A percentile compares a stretch with the other conserved stretches of the same genome.
These are phyloP conservation scores for Caenorhabditis sp. DNA, from an alignment of 2,888 invertebrate genomes.

Conservation along the genomic window DNA sequence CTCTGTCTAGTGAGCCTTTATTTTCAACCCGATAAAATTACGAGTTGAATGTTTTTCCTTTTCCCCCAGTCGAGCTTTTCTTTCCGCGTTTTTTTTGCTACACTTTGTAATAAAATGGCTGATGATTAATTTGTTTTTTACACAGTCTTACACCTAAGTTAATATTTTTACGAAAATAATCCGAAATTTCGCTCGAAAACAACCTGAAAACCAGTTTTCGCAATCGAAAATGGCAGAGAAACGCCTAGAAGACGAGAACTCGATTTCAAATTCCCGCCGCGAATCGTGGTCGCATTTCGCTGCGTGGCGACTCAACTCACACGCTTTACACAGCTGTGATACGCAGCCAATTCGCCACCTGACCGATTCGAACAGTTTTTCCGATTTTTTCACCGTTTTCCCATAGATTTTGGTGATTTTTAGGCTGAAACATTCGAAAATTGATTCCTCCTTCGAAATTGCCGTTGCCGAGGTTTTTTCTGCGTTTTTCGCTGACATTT, in stretches of 20 bases:
- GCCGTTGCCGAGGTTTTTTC: not conserved
- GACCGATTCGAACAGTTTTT: slow-evolving; percentile 40
- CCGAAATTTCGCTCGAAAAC: slow-evolving; percentile 12
- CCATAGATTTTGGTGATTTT: not conserved
- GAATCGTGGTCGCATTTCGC: slow-evolving; percentile 53
- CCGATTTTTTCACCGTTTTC: slow-evolving; percentile 46
- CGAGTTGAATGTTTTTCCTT: slow-evolving; percentile 38
- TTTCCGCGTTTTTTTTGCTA: not conserved
- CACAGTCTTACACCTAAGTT: not conserved
- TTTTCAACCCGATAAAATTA: slow-evolving; percentile 36
- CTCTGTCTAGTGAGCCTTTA: slow-evolving; percentile 7
- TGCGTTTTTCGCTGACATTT: not conserved
- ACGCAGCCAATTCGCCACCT: slow-evolving; percentile 61
- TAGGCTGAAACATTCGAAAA: not conserved
- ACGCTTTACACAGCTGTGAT: slow-evolving; percentile 53
- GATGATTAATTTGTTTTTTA: slow-evolving; percentile 5
- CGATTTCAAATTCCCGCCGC: slow-evolving; percentile 54
- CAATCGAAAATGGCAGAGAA: slow-evolving; percentile 12
- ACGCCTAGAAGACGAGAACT: not conserved
- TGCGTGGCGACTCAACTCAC: slow-evolving; percentile 52
- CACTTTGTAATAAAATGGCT: slow-evolving; percentile 36
- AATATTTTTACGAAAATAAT: slow-evolving; percentile 4
- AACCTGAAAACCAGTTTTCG: slow-evolving; percentile 18
- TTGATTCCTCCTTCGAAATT: slow-evolving; percentile 12
- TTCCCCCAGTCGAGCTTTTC: slow-evolving; percentile 22